Conservation (phyloP, 1,140 invertebrate species). For the Drosophila aff. region DNA sequence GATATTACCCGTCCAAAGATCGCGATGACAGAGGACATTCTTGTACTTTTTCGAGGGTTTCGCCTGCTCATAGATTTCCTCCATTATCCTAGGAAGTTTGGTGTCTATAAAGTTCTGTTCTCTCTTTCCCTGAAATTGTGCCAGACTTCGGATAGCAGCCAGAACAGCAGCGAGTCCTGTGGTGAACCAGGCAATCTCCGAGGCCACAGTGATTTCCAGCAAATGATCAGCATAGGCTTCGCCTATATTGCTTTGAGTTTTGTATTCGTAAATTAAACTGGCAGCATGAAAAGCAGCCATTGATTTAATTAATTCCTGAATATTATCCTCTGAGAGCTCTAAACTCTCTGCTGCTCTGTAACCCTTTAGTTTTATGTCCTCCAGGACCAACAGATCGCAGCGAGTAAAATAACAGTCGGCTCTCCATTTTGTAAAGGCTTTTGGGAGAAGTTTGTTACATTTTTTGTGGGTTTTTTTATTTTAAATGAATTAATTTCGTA, state of each 20-base stretch:
- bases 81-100: slow-evolving; percentile 32
- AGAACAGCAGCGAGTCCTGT: slow-evolving; percentile 64
- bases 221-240: slow-evolving; percentile 58
- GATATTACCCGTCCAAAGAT: slow-evolving; percentile 88
- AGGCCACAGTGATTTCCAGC: slow-evolving; percentile 61
- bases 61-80: slow-evolving; percentile 67
- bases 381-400: slow-evolving; percentile 80
- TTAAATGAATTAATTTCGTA: neutral
- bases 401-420: slow-evolving; percentile 74
- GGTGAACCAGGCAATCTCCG: slow-evolving; percentile 69
- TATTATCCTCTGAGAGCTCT: slow-evolving; percentile 4
- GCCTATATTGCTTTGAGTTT: slow-evolving; percentile 43
- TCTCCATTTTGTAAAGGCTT: slow-evolving; percentile 65
- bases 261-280: slow-evolving; percentile 76
- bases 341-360: slow-evolving; percentile 6
- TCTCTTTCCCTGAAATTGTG: slow-evolving; percentile 31
- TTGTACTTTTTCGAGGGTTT: slow-evolving; percentile 59
- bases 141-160: slow-evolving; percentile 46
- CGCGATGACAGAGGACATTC: slow-evolving; percentile 88
- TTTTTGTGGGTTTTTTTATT: neutral
- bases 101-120: slow-evolving; percentile 35
- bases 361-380: slow-evolving; percentile 70
- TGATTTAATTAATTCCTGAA: slow-evolving; percentile 61
- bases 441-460: neutral
- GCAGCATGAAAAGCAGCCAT: slow-evolving; percentile 85